These are phyloP conservation scores for Sitodiplosis mosellana DNA, from an alignment of 1,140 invertebrate genomes.

Conservation along the genomic window DNA sequence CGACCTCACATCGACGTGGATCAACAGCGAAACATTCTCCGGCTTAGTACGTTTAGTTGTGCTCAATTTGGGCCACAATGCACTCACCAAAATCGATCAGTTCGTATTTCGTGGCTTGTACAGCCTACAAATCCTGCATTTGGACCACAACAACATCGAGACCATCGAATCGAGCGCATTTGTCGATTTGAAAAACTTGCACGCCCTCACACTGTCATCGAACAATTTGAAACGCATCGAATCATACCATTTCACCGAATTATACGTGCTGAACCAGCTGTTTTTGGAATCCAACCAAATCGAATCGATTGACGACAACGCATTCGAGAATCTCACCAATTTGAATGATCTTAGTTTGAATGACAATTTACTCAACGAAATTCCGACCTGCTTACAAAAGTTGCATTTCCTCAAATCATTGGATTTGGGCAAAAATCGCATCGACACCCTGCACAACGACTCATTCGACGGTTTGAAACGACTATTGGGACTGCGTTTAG, in stretches of 20 bases:
- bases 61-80: constrained; percentile 57
- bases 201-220: constrained; percentile 51
- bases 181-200: constrained; percentile 50
- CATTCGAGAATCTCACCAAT: constrained; percentile 60
- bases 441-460: constrained; percentile 35
- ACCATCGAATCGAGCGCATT: constrained; percentile 55
- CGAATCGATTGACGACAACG: constrained; percentile 41
- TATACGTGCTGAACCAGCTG: constrained; percentile 50
- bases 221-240: constrained; percentile 52
- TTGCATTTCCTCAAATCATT: constrained; percentile 50
- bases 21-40: constrained; percentile 57
- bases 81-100: constrained; percentile 45
- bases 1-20: constrained; percentile 58
- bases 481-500: constrained; percentile 40
- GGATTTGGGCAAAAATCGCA: constrained; percentile 61
- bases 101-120: constrained; percentile 55
- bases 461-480: constrained; percentile 42
- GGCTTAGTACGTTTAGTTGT: constrained; percentile 50
- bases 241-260: constrained; percentile 46
- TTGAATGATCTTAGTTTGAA: constrained; percentile 64
- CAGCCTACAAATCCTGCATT: constrained; percentile 54
- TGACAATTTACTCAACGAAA: constrained; percentile 47
- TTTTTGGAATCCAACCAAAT: constrained; percentile 59
- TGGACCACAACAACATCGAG: constrained; percentile 57
- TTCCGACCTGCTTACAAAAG: constrained; percentile 50